A percentile compares a stretch with the other conserved stretches of the same genome.
Conservation (phyloP, 2,888 invertebrate genomes). For the Eumerus sabulonum region DNA sequence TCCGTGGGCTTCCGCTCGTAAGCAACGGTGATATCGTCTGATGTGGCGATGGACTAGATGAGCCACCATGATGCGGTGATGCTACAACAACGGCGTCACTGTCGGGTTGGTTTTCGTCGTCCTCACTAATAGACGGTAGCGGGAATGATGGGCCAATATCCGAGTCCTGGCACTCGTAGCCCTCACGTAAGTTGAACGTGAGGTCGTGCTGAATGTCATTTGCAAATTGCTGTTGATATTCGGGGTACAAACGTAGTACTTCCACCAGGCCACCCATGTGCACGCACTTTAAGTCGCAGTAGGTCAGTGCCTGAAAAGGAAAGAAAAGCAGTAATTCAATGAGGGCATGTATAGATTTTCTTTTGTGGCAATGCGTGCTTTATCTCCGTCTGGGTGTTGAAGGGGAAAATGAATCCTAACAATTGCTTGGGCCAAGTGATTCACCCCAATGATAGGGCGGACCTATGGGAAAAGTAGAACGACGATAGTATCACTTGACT, state of each 20-base stretch:
- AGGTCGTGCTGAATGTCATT: slow-evolving; percentile 97
- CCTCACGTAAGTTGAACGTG: slow-evolving; percentile 95
- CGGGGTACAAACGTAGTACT: slow-evolving; percentile 93
- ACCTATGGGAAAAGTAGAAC: background rate
- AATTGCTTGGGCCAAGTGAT: slow-evolving; percentile 6
- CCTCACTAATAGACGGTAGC: slow-evolving; percentile 96
- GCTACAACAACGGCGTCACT: slow-evolving; percentile 84
- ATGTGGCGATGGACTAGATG: slow-evolving; percentile 72
- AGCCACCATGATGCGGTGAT: slow-evolving; percentile 76
- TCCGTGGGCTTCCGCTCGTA: slow-evolving; percentile 74
- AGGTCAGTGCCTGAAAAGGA: slow-evolving; percentile 87
- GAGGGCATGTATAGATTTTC: background rate
- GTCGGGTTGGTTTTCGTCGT: slow-evolving; percentile 93
- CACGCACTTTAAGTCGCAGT: slow-evolving; percentile 97
- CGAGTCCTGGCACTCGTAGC: slow-evolving; percentile 89
- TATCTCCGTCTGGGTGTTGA: slow-evolving; percentile 11
- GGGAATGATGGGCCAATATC: slow-evolving; percentile 80
- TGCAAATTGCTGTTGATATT: slow-evolving; percentile 96
- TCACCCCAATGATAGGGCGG: no score
- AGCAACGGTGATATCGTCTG: slow-evolving; percentile 74
- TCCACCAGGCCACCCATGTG: slow-evolving; percentile 94
- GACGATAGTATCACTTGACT: background rate
- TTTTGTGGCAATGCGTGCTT: slow-evolving; percentile 10
- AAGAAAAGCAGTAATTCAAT: slow-evolving; percentile 12
- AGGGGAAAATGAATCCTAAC: slow-evolving; percentile 42